Conservation (phyloP, 2,797 vertebrate genomes). For the Chelonia mydas region DNA sequence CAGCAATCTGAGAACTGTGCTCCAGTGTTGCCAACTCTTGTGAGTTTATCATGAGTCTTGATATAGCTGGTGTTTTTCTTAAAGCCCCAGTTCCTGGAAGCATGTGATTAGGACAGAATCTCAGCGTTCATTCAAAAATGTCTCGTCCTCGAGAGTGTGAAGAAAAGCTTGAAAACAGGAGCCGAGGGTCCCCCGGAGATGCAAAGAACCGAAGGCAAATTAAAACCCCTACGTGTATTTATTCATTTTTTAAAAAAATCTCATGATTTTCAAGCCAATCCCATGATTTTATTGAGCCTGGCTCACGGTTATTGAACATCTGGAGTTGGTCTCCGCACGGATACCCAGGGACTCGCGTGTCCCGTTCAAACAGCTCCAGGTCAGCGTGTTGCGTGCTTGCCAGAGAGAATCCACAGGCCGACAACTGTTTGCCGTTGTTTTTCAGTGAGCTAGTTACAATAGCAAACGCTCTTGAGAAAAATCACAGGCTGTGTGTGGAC, state of each 20-base stretch:
- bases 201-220: constrained; percentile 68
- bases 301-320: not conserved
- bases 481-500: constrained; percentile 44
- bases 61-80: constrained; percentile 47
- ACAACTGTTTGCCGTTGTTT: constrained; percentile 49
- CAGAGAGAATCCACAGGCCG: not conserved
- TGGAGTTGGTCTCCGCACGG: not conserved
- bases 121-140: constrained; percentile 21
- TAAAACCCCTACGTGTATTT: constrained; percentile 58
- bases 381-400: not conserved
- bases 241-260: not conserved
- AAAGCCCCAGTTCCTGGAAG: constrained; percentile 28
- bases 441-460: constrained; percentile 55
- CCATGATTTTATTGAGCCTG: constrained; percentile 2
- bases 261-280: constrained; percentile 24
- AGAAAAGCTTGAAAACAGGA: constrained; percentile 67
- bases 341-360: not conserved
- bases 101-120: constrained; percentile 62
- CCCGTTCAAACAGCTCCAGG: constrained; percentile 38
- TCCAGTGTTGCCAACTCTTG: not conserved
- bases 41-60: constrained; percentile 60
- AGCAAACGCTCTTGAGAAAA: constrained; percentile 65
- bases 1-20: constrained; percentile 21
- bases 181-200: constrained; percentile 61
- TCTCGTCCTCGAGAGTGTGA: not conserved